These are phyloP conservation scores for Eupithecia abbreviata DNA, from an alignment of 2,888 invertebrate genomes.

Conservation along the genomic window DNA sequence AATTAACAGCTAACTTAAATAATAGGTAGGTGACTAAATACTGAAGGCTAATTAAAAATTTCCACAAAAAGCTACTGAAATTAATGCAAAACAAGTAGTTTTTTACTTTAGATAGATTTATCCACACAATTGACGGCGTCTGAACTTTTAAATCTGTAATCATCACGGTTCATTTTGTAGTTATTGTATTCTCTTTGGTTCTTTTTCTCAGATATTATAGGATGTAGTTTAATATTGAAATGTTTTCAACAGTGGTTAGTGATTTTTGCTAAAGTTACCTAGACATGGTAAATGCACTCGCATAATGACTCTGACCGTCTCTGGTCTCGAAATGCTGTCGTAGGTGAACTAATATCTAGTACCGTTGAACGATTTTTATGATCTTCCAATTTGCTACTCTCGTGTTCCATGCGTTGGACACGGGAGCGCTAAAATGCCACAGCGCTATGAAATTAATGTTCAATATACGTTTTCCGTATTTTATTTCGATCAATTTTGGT, in stretches of 20 bases:
- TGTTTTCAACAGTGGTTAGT: not conserved
- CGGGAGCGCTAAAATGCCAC: constrained; percentile 47
- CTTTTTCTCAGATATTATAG: too few relatives aligned
- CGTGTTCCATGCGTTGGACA: constrained; percentile 62
- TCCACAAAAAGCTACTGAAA: too few relatives aligned
- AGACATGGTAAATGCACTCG: not conserved
- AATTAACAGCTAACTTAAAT: too few relatives aligned
- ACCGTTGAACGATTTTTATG: constrained; percentile 70
- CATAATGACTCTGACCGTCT: not conserved
- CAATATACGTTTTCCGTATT: not conserved
- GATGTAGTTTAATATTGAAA: not conserved
- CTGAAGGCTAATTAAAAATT: too few relatives aligned
- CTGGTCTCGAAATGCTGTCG: constrained; percentile 48
- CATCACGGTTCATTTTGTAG: too few relatives aligned
- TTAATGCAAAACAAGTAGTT: too few relatives aligned
- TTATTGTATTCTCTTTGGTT: too few relatives aligned
- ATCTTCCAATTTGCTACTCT: constrained; percentile 73
- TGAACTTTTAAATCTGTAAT: too few relatives aligned
- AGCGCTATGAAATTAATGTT: not conserved
- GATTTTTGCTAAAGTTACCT: not conserved
- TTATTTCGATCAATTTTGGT: not conserved
- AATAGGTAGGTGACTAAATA: too few relatives aligned
- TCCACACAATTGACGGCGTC: too few relatives aligned
- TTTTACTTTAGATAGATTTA: too few relatives aligned
- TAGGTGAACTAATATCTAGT: constrained; percentile 71